Evolutionary conservation across 2,797 vertebrate genomes (phyloP), one percentile per base, ranked within the genome.

Genomic region (Mus minutoides): DNA sequence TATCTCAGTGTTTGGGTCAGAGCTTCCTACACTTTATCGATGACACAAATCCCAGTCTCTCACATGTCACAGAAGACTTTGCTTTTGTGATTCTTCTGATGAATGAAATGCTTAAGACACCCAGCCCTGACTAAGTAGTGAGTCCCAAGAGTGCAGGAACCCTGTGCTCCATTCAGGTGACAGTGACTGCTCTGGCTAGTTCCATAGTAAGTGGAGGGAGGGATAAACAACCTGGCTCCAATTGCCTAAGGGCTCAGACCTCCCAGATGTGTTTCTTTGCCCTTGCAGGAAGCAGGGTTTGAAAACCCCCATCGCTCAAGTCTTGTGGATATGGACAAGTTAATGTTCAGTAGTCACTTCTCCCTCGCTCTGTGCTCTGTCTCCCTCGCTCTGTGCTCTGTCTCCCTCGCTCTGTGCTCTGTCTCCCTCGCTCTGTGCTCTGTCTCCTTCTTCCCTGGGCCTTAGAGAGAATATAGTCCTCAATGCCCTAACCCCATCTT

Each of bases 401-500:
- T 43, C 49, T 40, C 60, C 12, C 52, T 91, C 22, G 7, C 31
- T 64, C 62, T 92, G 76, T 22, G 43, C 14, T n/a, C 17, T 16
- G 34, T 43, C 49, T 40, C 60, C 12, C 52, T 91, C 22, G 7
- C 31, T 64, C 62, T 92, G 76, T 22, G 43, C 14, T n/a, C 17
- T 16, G 34, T 43, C 49, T 40, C 60, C 12, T n/a, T n/a, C 56
- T 67, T 34, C 7, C 54, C 34, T 21, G 0, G 34, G 13, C 12
- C 73, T 52, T 92, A 60, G 43, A 69, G 64, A 69, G 40, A 62
- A 22, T 11, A 24, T 54, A 49, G 4, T 67, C 16, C 43, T 52
- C 37, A 14, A 3, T 0, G 6, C 24, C 19, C 6, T 29, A 2
- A 13, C 17, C 12, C 14, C 19, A 31, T 43, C 9, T 49, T 17